Conservation (phyloP, 2,113 vertebrate species). For the Leptocoma aspasia region DNA sequence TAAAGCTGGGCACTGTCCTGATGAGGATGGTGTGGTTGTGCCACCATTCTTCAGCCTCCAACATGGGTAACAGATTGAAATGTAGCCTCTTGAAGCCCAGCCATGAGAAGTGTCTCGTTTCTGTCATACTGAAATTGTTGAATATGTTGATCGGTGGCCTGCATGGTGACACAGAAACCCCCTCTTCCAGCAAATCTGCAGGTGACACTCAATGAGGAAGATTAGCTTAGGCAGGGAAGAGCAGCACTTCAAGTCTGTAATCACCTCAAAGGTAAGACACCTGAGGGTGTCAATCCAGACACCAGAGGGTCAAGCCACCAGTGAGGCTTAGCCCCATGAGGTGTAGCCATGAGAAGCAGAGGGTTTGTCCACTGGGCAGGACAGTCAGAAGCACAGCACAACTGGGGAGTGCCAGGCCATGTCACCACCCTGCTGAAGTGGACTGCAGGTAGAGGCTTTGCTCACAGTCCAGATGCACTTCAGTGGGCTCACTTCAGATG, state of each 20-base stretch:
- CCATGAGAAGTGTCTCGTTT: not conserved
- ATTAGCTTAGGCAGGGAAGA: not conserved
- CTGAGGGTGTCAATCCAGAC: not conserved
- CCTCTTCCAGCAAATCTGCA: not conserved
- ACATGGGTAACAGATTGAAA: not conserved
- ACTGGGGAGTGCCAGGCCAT: too few species aligned
- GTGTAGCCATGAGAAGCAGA: not conserved
- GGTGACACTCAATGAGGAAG: not conserved
- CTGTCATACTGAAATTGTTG: not conserved
- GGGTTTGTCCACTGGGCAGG: not conserved
- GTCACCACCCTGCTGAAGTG: not conserved
- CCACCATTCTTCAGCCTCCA: not conserved
- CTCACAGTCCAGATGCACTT: too few species aligned
- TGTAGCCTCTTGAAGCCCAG: not conserved
- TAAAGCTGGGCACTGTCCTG: not conserved
- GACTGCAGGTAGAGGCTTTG: not conserved
- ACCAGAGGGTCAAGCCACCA: not conserved
- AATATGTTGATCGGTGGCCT: not conserved
- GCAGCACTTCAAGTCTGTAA: not conserved
- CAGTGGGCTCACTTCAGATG: too few species aligned
- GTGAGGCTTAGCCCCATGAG: not conserved
- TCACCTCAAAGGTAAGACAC: not conserved
- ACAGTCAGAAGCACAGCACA: not conserved
- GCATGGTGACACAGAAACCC: not conserved
- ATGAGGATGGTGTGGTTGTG: not conserved